Percentiles rank a stretch among this genome's conserved stretches.
Evolutionary conservation across 1,140 invertebrate genomes (phyloP).

Genomic region (Lordiphosa mommai): DNA sequence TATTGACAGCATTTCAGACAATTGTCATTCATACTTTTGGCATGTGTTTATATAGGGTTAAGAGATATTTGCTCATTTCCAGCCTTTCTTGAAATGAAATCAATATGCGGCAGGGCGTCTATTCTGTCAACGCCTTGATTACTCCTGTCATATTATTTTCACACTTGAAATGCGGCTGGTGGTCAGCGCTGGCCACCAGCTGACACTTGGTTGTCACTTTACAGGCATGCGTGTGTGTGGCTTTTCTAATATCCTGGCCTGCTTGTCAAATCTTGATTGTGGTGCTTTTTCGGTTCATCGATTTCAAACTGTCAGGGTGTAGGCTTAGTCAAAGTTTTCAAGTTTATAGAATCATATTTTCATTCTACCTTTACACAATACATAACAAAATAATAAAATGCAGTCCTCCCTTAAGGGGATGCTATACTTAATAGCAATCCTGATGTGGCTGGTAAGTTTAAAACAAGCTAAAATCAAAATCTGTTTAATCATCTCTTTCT

Average conservation of each 20-base stretch:
- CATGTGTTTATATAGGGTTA: too few species aligned
- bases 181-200: constrained; percentile 39
- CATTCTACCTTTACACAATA: too few species aligned
- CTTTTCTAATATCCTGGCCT: constrained; percentile 52
- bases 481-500: too few species aligned
- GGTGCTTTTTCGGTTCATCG: neutral
- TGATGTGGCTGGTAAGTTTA: neutral
- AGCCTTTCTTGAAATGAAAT: constrained; percentile 47
- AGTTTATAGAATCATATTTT: too few species aligned
- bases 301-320: neutral
- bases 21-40: constrained; percentile 55
- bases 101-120: constrained; percentile 30
- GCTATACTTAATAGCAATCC: too few species aligned
- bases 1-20: constrained; percentile 34
- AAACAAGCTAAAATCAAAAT: neutral
- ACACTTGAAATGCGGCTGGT: constrained; percentile 58
- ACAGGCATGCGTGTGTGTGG: constrained; percentile 37
- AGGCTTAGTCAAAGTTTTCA: too few species aligned
- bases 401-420: too few species aligned
- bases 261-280: constrained; percentile 17
- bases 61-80: constrained; percentile 62
- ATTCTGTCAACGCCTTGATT: constrained; percentile 47
- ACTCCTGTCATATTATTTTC: constrained; percentile 72
- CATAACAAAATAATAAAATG: too few species aligned
- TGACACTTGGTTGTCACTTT: constrained; percentile 58